phyloP scores from a whole-genome alignment of 2,113 vertebrate species.

The Calyptommatus sinebrachiatus region DNA sequence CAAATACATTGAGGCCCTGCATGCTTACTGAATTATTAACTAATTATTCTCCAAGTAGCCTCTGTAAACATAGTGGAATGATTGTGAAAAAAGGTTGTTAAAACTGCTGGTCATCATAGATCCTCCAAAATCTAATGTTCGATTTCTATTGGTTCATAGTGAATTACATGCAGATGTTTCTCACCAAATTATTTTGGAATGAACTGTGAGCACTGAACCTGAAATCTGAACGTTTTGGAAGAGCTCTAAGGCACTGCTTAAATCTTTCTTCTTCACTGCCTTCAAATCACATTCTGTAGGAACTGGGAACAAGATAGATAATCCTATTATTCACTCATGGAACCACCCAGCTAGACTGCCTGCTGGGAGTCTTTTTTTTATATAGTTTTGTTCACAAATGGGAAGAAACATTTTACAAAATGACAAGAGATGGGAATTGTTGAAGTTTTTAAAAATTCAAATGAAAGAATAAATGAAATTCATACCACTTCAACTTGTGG shows the following conservation, averaged over 20 bases:
- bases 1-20: neutral
- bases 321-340: neutral
- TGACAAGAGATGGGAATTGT: slow-evolving; percentile 8
- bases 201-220: neutral
- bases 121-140: neutral
- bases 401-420: slow-evolving; percentile 25
- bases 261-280: neutral
- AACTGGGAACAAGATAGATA: neutral
- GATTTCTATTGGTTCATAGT: neutral
- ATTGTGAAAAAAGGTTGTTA: neutral
- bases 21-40: neutral
- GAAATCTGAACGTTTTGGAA: neutral
- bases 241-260: neutral
- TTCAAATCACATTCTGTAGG: neutral
- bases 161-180: too few species aligned
- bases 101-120: neutral
- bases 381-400: slow-evolving; percentile 25
- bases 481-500: neutral
- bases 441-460: rapidly evolving
- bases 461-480: slow-evolving; percentile 41
- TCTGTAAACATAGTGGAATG: neutral
- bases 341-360: neutral
- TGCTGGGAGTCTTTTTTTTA: neutral
- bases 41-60: neutral
- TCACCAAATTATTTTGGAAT: neutral